A percentile compares a stretch with the other conserved stretches of the same genome.
Evolutionary conservation across 2,888 invertebrate genomes (phyloP).

Genomic region (Ectemnius lituratus): DNA sequence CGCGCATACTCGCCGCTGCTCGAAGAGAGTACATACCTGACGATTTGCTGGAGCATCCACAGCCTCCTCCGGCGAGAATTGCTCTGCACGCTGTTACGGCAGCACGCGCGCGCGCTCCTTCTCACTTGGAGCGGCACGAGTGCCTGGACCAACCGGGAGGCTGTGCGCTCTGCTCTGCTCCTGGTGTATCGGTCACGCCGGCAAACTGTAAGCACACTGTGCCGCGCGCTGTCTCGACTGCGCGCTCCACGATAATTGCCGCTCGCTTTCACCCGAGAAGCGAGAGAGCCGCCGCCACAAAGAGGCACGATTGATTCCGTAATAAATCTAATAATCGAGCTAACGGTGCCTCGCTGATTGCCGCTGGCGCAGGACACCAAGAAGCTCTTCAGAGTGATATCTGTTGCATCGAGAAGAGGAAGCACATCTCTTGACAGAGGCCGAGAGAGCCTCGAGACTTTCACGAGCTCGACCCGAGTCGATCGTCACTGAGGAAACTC

Average conservation of each 20-base stretch:
- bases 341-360: slow-evolving; percentile 26
- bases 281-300: slow-evolving; percentile 11
- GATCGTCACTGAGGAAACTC: too few relatives aligned
- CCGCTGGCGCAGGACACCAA: slow-evolving; percentile 3
- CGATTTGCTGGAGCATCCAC: slow-evolving; percentile 28
- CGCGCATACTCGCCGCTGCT: slow-evolving; percentile 13
- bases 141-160: too few relatives aligned
- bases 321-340: slow-evolving; percentile 56
- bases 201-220: slow-evolving; percentile 4
- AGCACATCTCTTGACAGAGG: too few relatives aligned
- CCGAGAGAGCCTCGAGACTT: too few relatives aligned
- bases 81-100: slow-evolving; percentile 31
- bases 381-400: too few relatives aligned
- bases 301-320: slow-evolving; percentile 23
- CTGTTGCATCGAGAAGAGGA: slow-evolving; percentile 11
- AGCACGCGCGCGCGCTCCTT: too few relatives aligned
- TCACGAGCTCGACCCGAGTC: too few relatives aligned
- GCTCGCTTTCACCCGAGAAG: slow-evolving; percentile 58
- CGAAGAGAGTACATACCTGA: background rate
- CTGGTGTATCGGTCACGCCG: slow-evolving; percentile 7
- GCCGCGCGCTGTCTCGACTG: background rate
- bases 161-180: too few relatives aligned
- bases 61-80: slow-evolving; percentile 5
- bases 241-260: slow-evolving; percentile 51
- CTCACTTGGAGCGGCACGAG: too few relatives aligned